These are phyloP conservation scores for Sphaeramia orbicularis DNA, from an alignment of 2,797 vertebrate genomes.

Conservation along the genomic window DNA sequence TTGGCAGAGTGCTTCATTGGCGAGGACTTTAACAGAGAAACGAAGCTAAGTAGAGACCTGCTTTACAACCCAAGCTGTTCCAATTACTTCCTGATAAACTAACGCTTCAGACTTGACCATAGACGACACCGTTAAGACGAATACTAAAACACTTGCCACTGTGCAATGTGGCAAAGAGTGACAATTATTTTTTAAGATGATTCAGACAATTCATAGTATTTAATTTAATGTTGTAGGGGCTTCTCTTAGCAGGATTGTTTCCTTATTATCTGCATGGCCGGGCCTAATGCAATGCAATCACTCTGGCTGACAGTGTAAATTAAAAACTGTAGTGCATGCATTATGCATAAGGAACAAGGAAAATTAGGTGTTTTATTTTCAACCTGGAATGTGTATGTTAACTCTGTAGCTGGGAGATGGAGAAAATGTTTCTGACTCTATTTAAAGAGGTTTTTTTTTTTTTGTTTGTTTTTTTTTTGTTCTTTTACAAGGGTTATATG, in stretches of 20 bases:
- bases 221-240: conserved; percentile 31
- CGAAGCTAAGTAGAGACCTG: conserved; percentile 49
- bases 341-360: conserved; percentile 56
- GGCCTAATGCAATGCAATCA: conserved; percentile 50
- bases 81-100: conserved; percentile 67
- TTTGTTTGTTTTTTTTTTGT: too few species aligned
- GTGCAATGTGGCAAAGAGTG: conserved; percentile 18
- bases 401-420: background rate
- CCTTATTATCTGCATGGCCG: conserved; percentile 62
- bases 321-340: conserved; percentile 53
- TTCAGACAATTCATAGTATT: conserved; percentile 23
- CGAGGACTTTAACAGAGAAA: conserved; percentile 57
- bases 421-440: background rate
- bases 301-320: conserved; percentile 56
- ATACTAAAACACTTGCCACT: conserved; percentile 1
- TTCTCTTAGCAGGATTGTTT: conserved; percentile 52
- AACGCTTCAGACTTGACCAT: conserved; percentile 39
- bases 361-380: conserved; percentile 42
- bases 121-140: conserved; percentile 30
- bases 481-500: background rate
- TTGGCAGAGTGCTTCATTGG: conserved; percentile 59
- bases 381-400: conserved; percentile 25
- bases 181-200: conserved; percentile 36
- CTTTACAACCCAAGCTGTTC: conserved; percentile 62
- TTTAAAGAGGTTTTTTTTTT: background rate